Percentiles rank a stretch among this genome's conserved stretches.
Evolutionary conservation across 1,140 invertebrate genomes (phyloP).

Genomic region (Zaprionus ghesquierei): DNA sequence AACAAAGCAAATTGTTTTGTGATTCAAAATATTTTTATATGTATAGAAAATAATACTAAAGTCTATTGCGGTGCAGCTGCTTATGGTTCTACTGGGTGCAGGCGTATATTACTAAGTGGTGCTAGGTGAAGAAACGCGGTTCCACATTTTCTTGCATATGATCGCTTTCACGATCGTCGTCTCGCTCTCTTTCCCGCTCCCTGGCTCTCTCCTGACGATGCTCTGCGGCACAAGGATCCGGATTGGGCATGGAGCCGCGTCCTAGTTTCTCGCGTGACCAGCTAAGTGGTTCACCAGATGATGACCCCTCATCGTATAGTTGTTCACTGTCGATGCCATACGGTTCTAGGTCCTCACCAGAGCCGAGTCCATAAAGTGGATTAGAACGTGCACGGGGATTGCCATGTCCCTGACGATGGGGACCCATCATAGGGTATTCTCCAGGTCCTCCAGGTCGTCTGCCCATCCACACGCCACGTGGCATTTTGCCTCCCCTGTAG

Average conservation of each 20-base stretch:
- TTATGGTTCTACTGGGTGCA: slow-evolving; percentile 48
- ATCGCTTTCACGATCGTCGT: slow-evolving; percentile 2
- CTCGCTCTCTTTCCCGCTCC: slow-evolving; percentile 11
- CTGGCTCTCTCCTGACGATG: slow-evolving; percentile 11
- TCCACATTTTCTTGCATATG: slow-evolving; percentile 8
- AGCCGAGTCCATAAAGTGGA: slow-evolving; percentile 4
- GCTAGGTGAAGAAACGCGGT: slow-evolving; percentile 53
- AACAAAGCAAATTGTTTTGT: background rate
- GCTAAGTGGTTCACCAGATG: background rate
- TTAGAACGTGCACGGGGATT: background rate
- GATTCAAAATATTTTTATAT: background rate
- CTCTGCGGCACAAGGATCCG: slow-evolving; percentile 57
- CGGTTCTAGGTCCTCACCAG: slow-evolving; percentile 13
- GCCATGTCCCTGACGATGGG: background rate
- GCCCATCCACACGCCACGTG: slow-evolving; percentile 13
- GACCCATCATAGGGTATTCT: background rate
- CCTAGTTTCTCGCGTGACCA: slow-evolving; percentile 6
- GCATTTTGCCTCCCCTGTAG: background rate
- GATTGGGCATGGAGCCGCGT: background rate
- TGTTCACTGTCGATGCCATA: slow-evolving; percentile 18
- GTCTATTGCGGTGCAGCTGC: slow-evolving; percentile 33
- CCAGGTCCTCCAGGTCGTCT: background rate
- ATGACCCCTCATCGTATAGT: slow-evolving; percentile 34
- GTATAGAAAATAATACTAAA: background rate
- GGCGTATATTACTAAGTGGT: slow-evolving; percentile 18